Base-by-base conservation (phyloP, 1,140 invertebrate genomes). In the Piezodorus guildinii region DNA sequence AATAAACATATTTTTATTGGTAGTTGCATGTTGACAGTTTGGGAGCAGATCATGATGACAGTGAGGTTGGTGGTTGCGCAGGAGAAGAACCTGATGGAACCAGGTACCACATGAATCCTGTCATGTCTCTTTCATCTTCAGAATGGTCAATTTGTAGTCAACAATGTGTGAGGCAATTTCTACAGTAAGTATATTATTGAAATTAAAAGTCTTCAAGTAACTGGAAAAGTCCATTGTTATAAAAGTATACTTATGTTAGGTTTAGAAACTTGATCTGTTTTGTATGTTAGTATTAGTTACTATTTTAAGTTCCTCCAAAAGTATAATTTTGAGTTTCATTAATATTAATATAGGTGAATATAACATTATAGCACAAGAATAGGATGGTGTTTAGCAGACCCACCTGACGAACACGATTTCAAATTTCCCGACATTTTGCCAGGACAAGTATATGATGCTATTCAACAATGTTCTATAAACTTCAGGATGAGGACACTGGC, bases 391-490 rank as follows among this genome's bases (percentile, higher is more conserved):
- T 71, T 87, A 62, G 79, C 79, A 59, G 80, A 86, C 70, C 76
- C 81, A 67, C 83, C 84, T 2, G 74, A 76, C 25, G 75, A 75
- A 65, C 80, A 81, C 10, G 39, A 64, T 43, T 78, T 74, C 64
- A 73, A 74, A 58, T 80, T 77, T 66, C 80, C 81, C 0, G 73
- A 80, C 39, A 76, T 84, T 66, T 77, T 84, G 19, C 82, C 85
- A 0, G 85, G 86, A 14, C 80, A 79, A n/a, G 83, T 87, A 77
- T 88, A 87, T 70, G 83, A 84, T 70, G 78, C 77, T 3, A 77
- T 83, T 60, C 80, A 80, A 68, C 85, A 88, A 71, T 87, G 85
- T 70, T 69, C 79, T 15, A 74, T 85, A 46, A 64, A 67, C 54
- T 67, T 62, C 60, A 59, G 62, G 8, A 67, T 67, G 63, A 27